phyloP scores from a whole-genome alignment of 1,140 invertebrate genomes.

The Brachionus manjavacas region DNA sequence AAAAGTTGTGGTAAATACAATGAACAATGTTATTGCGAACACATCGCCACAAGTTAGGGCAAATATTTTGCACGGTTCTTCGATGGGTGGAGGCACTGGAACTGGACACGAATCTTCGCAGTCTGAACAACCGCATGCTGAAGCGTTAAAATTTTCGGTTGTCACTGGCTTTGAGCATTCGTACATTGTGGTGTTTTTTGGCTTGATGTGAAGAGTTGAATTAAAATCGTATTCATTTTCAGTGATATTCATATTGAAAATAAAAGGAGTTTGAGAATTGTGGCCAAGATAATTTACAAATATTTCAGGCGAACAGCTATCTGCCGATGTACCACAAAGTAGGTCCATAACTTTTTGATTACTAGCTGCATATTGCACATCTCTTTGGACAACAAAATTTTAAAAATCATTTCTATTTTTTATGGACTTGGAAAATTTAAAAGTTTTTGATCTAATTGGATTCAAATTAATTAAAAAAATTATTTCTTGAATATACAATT shows the following conservation, averaged over 20 bases:
- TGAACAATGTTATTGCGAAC: background rate
- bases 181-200: slow-evolving; percentile 20
- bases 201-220: background rate
- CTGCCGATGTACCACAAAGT: slow-evolving; percentile 32
- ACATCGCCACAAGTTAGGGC: background rate
- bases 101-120: slow-evolving; percentile 38
- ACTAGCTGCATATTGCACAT: slow-evolving; percentile 37
- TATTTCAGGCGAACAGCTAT: slow-evolving; percentile 1
- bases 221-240: background rate
- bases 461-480: too few species aligned
- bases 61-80: background rate
- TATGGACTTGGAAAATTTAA: too few species aligned
- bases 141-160: background rate
- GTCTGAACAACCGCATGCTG: slow-evolving; percentile 36
- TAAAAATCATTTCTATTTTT: too few species aligned
- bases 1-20: slow-evolving; percentile 13
- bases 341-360: slow-evolving; percentile 41
- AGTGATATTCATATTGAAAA: slow-evolving; percentile 14
- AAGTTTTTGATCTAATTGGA: too few species aligned
- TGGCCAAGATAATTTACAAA: slow-evolving; percentile 19
- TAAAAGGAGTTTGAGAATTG: slow-evolving; percentile 39
- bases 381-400: background rate
- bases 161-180: background rate
- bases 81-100: background rate
- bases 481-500: too few species aligned